Percentiles rank a stretch among this genome's conserved stretches.
Conservation (phyloP, 2,888 invertebrate species). For the Gisinianus flammeolus region DNA sequence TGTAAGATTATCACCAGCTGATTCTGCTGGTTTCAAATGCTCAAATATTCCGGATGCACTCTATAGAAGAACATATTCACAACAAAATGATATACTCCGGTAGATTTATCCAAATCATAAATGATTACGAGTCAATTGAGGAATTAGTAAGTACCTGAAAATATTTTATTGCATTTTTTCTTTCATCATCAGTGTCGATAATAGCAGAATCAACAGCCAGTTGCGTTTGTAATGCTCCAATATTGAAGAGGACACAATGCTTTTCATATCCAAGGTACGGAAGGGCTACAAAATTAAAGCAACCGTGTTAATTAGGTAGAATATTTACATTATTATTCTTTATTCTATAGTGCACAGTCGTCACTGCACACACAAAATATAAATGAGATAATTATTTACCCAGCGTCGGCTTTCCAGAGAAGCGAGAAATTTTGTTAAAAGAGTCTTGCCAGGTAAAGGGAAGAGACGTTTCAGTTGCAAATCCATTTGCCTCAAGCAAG, state of each 20-base stretch:
- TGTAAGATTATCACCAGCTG: constrained; percentile 48
- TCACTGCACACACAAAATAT: not conserved
- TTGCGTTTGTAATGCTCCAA: constrained; percentile 88
- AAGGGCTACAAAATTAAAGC: constrained; percentile 63
- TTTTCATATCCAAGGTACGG: constrained; percentile 90
- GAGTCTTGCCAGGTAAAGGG: constrained; percentile 99
- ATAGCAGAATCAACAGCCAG: constrained; percentile 81
- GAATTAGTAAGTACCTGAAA: constrained; percentile 71
- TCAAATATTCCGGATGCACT: constrained; percentile 89
- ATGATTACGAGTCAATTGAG: not conserved
- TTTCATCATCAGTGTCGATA: constrained; percentile 87
- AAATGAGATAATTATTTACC: constrained; percentile 69
- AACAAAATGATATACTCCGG: not conserved
- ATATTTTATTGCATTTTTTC: constrained; percentile 89
- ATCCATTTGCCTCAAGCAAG: constrained; percentile 87
- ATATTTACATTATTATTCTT: no score
- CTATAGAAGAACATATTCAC: constrained; percentile 63
- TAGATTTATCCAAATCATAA: no score
- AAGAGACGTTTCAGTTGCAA: constrained; percentile 86
- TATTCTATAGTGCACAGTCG: not conserved
- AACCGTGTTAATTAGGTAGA: not conserved
- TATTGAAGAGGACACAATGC: constrained; percentile 93
- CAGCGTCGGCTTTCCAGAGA: constrained; percentile 87
- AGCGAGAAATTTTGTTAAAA: constrained; percentile 67
- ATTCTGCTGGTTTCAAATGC: constrained; percentile 79